Evolutionary conservation across 2,888 invertebrate genomes (phyloP).

Genomic region (Nymphalis urticae): DNA sequence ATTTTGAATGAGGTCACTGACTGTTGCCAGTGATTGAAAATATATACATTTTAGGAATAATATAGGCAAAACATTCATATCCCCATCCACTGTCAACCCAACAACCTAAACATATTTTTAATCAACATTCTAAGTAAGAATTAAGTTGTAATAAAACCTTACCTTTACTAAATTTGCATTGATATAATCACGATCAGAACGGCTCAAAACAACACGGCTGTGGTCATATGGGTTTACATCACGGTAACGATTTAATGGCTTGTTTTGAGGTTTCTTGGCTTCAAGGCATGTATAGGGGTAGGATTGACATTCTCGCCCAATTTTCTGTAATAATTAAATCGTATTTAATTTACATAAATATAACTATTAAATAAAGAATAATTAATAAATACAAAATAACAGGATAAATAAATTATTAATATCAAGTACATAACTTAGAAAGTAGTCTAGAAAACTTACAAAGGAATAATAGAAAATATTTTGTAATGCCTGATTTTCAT

Average conservation of each 20-base stretch:
- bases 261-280: conserved; percentile 89
- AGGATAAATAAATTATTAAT: neutral
- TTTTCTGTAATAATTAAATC: conserved; percentile 82
- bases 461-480: no score
- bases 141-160: conserved; percentile 35
- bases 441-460: no score
- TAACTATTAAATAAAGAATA: neutral
- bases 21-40: no score
- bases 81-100: no score
- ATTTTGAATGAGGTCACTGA: no score
- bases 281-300: conserved; percentile 85
- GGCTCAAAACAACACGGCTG: conserved; percentile 89
- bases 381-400: neutral
- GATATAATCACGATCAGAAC: conserved; percentile 92
- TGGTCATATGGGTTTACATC: conserved; percentile 98
- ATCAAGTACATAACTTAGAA: no score
- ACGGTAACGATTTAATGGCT: conserved; percentile 93
- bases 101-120: no score
- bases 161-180: conserved; percentile 96
- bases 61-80: no score
- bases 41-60: no score
- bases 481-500: no score
- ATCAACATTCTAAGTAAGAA: no score
- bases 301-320: conserved; percentile 85
- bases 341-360: neutral